Percentiles rank a stretch among this genome's conserved stretches.
These are phyloP conservation scores for Chauna torquata DNA, from an alignment of 2,113 vertebrate species.

Conservation along the genomic window DNA sequence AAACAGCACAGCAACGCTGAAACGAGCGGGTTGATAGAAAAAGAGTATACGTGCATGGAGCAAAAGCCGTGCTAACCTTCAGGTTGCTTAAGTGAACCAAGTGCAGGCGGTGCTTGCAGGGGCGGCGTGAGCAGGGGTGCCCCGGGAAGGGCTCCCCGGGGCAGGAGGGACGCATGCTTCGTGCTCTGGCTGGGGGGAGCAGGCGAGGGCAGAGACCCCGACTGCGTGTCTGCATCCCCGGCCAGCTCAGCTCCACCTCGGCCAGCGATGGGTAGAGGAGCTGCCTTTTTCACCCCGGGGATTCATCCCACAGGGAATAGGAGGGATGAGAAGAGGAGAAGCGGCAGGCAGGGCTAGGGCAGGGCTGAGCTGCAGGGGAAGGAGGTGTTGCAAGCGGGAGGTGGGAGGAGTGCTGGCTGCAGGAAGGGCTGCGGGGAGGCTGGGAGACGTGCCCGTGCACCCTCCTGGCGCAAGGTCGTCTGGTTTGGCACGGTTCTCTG, in stretches of 20 bases:
- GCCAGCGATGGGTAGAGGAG: no score
- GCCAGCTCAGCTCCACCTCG: no score
- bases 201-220: background rate
- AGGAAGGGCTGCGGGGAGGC: no score
- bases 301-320: background rate
- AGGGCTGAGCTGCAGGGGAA: background rate
- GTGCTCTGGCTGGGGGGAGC: background rate
- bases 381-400: background rate
- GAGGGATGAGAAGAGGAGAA: background rate
- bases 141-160: background rate
- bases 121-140: fast-evolving
- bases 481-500: no score
- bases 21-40: background rate
- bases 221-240: background rate
- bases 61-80: background rate
- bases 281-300: no score
- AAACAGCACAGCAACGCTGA: background rate
- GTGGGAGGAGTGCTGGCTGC: background rate
- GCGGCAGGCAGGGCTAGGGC: background rate
- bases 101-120: background rate
- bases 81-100: background rate
- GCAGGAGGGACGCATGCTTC: background rate
- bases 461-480: background rate
- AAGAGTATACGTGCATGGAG: background rate
- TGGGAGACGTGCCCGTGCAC: background rate